Evolutionary conservation across 1,140 invertebrate genomes (phyloP).

Genomic region (Eumeta japonica): DNA sequence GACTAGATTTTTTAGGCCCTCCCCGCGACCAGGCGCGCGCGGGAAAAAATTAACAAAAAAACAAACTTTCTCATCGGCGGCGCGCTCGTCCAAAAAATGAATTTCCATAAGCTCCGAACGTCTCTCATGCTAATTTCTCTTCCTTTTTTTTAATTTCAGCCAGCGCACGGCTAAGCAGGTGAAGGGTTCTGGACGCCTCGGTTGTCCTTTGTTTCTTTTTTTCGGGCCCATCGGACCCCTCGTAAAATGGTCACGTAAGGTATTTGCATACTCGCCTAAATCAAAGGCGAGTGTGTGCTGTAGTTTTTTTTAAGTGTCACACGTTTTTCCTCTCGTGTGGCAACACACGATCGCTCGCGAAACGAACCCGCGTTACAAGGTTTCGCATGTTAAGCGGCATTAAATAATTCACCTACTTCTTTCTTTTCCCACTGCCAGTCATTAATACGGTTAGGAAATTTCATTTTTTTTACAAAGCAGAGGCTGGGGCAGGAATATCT

Average conservation of each 20-base stretch:
- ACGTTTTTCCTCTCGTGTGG: constrained; percentile 21
- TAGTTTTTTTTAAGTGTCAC: constrained; percentile 25
- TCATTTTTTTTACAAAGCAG: neutral
- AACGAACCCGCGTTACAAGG: constrained; percentile 16
- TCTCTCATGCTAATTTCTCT: constrained; percentile 23
- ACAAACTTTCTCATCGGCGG: constrained; percentile 24
- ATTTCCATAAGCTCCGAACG: constrained; percentile 22
- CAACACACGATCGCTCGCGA: constrained; percentile 17
- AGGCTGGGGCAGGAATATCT: no score
- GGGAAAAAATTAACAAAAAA: no score
- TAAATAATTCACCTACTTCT: constrained; percentile 12
- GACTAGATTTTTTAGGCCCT: no score
- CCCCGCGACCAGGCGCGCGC: no score
- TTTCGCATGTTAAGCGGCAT: constrained; percentile 27
- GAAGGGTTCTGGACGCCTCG: constrained; percentile 20
- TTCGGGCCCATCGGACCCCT: constrained; percentile 20
- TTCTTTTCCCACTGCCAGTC: no score
- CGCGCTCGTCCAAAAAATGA: constrained; percentile 18
- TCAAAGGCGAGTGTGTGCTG: constrained; percentile 22
- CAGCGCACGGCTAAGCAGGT: constrained; percentile 16
- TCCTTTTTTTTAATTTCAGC: constrained; percentile 22
- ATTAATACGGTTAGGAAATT: neutral
- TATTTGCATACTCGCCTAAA: constrained; percentile 32
- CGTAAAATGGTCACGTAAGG: constrained; percentile 29
- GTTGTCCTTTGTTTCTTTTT: constrained; percentile 22